Evolutionary conservation across 2,113 vertebrate genomes (phyloP), one percentile per base, ranked within the genome.

Genomic region (Syrmaticus mikado): DNA sequence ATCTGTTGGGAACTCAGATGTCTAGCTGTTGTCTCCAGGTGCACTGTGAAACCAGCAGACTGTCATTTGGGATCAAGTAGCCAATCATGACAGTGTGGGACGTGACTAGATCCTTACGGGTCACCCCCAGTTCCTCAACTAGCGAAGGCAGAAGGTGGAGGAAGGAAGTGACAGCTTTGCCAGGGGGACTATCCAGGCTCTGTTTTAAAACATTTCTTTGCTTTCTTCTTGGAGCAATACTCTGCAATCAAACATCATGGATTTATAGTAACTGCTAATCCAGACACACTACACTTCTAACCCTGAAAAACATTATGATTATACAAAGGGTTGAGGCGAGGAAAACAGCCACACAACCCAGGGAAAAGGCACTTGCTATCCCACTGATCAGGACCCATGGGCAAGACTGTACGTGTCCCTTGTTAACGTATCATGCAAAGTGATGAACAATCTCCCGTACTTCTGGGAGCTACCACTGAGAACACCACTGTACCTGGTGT

Each of bases 51-150:
- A 89, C 82, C 28, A 41, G 24, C 32, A 41, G 27, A 30, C 13
- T 6, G 19, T 57, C 52, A 73, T 25, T 24, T 1, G 1, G 45
- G 32, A 17, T 41, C 48, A 70, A 10, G n/a, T 11, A 18, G 34
- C 1, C 4, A 11, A 66, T 89, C 32, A 60, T 52, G 40, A 15
- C 43, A 77, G 66, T 0, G 0, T 28, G 11, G 53, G 55, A 64
- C 18, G n/a, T 13, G 50, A 34, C 61, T 24, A 1, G 0, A 20
- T 62, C 41, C 52, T 50, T 71, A 57, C 57, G n/a, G 11, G 0
- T 41, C n/a, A 64, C 7, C 4, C 12, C 16, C 17, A 6, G 25
- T 25, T 53, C 30, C 21, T 45, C 41, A 43, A 41, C 32, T 36
- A 57, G 65, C 16, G 27, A 38, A 73, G 12, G 36, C 45, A 50